Percentiles rank a stretch among this genome's conserved stretches.
phyloP scores from a whole-genome alignment of 2,888 invertebrate genomes.

The Phalera bucephala region DNA sequence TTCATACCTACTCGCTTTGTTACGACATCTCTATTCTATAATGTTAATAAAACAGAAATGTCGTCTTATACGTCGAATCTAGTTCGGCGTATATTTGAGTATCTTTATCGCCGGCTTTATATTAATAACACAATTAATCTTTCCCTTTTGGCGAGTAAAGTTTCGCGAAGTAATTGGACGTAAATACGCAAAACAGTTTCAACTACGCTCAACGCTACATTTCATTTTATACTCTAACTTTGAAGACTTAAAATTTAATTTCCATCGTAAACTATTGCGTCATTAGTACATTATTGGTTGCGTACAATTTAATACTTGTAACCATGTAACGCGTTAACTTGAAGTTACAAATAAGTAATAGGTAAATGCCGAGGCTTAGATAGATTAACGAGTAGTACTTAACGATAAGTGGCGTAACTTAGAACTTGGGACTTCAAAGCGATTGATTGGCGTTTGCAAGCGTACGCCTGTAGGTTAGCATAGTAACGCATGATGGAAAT shows the following conservation, averaged over 20 bases:
- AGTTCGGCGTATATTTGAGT: too few species aligned
- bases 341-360: conserved; percentile 24
- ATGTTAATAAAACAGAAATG: too few species aligned
- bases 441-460: not conserved
- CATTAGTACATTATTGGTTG: too few species aligned
- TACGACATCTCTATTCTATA: too few species aligned
- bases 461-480: not conserved
- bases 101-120: conserved; percentile 10
- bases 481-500: too few species aligned
- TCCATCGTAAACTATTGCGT: too few species aligned
- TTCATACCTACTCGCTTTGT: too few species aligned
- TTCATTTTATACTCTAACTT: too few species aligned
- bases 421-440: conserved; percentile 16
- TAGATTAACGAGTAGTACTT: conserved; percentile 26
- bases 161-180: conserved; percentile 24
- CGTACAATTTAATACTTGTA: too few species aligned
- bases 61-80: too few species aligned
- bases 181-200: not conserved
- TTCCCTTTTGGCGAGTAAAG: conserved; percentile 27
- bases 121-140: conserved; percentile 33
- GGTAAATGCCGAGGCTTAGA: conserved; percentile 15
- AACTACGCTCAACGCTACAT: too few species aligned
- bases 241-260: too few species aligned
- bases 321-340: conserved; percentile 6
- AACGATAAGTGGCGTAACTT: conserved; percentile 10